A percentile compares a stretch with the other conserved stretches of the same genome.
Evolutionary conservation across 2,888 invertebrate genomes (phyloP).

Genomic region (Ernsta delagoae): DNA sequence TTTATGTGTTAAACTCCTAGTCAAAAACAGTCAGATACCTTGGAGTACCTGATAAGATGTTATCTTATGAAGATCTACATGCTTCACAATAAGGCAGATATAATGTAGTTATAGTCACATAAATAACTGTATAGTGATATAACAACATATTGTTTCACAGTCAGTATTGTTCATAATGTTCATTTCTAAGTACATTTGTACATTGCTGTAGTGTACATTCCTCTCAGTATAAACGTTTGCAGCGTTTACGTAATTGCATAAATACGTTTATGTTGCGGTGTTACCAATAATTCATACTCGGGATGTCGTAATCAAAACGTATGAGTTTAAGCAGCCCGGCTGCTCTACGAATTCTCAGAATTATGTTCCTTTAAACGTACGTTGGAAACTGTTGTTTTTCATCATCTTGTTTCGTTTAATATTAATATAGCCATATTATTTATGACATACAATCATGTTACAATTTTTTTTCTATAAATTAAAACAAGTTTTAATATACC

Average conservation of each 20-base stretch:
- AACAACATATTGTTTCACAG: too few relatives aligned
- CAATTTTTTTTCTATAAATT: too few relatives aligned
- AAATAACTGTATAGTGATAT: too few relatives aligned
- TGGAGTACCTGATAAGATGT: too few relatives aligned
- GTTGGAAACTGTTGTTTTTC: not conserved
- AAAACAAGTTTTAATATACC: too few relatives aligned
- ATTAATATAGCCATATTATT: too few relatives aligned
- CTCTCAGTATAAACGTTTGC: not conserved
- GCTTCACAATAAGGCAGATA: too few relatives aligned
- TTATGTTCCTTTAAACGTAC: not conserved
- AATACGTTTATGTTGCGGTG: conserved; percentile 5
- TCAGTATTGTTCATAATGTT: not conserved
- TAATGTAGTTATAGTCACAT: too few relatives aligned
- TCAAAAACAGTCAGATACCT: too few relatives aligned
- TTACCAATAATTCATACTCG: conserved; percentile 16
- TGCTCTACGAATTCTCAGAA: conserved; percentile 2
- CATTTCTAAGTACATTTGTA: not conserved
- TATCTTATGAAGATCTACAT: too few relatives aligned
- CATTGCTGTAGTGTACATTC: not conserved
- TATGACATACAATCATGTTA: too few relatives aligned
- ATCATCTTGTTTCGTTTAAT: not conserved
- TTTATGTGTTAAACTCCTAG: too few relatives aligned
- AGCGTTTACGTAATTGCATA: conserved; percentile 16
- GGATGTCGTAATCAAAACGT: conserved; percentile 12
- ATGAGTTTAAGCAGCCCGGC: conserved; percentile 2